Evolutionary conservation across 2,797 vertebrate species (phyloP), one percentile per base, ranked within the genome.

Genomic region (Manis pentadactyla): DNA sequence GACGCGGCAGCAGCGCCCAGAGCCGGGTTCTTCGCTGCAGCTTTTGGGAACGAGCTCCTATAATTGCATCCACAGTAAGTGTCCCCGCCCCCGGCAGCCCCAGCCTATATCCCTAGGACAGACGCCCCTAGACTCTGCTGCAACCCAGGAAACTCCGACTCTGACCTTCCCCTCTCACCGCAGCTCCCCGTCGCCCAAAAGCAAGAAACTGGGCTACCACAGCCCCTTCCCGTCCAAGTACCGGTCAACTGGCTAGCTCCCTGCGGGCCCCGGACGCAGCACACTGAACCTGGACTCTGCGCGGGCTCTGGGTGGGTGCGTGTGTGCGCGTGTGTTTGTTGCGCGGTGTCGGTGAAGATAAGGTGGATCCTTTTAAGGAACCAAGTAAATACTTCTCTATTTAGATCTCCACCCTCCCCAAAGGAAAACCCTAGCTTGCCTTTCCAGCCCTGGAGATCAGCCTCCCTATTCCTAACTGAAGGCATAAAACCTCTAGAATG

Each of bases 51-150:
- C 25, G 34, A 74, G 63, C 78, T 34, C 90, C 91, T 46, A 39
- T 9, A 63, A 57, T 9, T 15, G 39, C 87, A 25, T 71, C 82
- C 87, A 57, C 95, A 71, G 95, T 97, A 92, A 97, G 96, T 97
- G 86, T 46, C 77, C 87, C 95, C 73, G 46, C 82, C 87, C 64
- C 42, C 75, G 64, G 81, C 42, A 13, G 23, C 75, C 87, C 71
- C 25, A 27, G 68, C 18, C 87, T 0, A 14, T 10, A 18, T 29
- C 64, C 61, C 63, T 0, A 59, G 59, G 46, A 53, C 59, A 1
- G 71, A 23, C 5, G n/a, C 49, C 79, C 81, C 66, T 57, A 49
- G n/a, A 49, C 34, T 84, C 21, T 0, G 55, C 63, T 1, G 25
- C 46, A 31, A 69, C 82, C 64, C 29, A 17, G 46, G 87, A 31